phyloP scores from a whole-genome alignment of 1,140 invertebrate genomes.

The Oryctes rhinoceros region DNA sequence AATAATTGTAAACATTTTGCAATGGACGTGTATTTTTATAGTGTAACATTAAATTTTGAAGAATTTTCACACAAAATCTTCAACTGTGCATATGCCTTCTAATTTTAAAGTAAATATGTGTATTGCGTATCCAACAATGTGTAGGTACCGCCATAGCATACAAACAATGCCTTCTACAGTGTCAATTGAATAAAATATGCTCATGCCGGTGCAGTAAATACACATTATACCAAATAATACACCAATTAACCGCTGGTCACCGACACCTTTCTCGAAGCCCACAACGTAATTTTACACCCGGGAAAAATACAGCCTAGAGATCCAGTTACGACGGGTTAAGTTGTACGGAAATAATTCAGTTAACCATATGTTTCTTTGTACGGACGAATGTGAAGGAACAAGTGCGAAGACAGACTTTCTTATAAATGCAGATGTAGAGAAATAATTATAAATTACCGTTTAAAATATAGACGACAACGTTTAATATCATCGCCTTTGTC shows the following conservation, averaged over 20 bases:
- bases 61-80: no score
- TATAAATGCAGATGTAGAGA: constrained; percentile 8
- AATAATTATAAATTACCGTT: constrained; percentile 25
- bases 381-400: constrained; percentile 5
- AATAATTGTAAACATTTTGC: no score
- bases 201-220: background rate
- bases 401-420: background rate
- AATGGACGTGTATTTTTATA: no score
- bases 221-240: background rate
- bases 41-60: no score
- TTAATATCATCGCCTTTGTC: constrained; percentile 26
- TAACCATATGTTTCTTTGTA: constrained; percentile 25
- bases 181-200: background rate
- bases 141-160: no score
- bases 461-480: constrained; percentile 18
- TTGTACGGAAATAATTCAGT: constrained; percentile 24
- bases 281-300: background rate
- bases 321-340: background rate
- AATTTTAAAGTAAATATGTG: no score
- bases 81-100: no score
- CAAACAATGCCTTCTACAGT: background rate
- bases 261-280: background rate
- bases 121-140: no score
- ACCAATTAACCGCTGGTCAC: background rate
- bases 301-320: background rate